These are phyloP conservation scores for Pachliopta kotzebuea DNA, from an alignment of 2,888 invertebrate species.

Conservation along the genomic window DNA sequence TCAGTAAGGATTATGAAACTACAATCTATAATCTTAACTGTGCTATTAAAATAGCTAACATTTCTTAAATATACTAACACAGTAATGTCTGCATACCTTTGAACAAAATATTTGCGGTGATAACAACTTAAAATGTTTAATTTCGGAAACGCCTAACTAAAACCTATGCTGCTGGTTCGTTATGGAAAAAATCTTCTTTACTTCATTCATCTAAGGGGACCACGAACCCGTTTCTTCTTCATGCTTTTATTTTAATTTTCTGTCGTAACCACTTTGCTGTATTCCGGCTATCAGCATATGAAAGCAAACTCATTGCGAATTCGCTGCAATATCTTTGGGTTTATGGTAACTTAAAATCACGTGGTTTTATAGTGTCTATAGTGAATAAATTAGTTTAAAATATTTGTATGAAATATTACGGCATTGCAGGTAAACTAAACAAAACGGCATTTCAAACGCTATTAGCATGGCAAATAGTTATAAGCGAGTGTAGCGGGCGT, in stretches of 20 bases:
- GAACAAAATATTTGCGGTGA: neutral
- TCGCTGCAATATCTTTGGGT: too few relatives aligned
- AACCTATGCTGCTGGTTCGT: neutral
- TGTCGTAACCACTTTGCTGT: too few relatives aligned
- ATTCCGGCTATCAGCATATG: too few relatives aligned
- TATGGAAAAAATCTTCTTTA: neutral
- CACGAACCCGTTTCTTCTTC: too few relatives aligned
- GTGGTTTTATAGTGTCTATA: too few relatives aligned
- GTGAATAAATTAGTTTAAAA: too few relatives aligned
- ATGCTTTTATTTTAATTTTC: too few relatives aligned
- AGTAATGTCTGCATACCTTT: neutral
- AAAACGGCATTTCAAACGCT: conserved; percentile 22
- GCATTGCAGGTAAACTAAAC: conserved; percentile 33
- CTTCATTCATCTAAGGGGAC: too few relatives aligned
- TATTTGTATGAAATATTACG: neutral
- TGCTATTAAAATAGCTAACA: neutral
- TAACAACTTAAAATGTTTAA: too few relatives aligned
- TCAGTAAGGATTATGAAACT: neutral
- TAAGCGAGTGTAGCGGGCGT: conserved; percentile 40
- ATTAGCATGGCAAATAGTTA: conserved; percentile 18
- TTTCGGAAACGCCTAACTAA: too few relatives aligned
- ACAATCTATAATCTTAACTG: neutral
- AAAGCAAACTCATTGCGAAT: too few relatives aligned
- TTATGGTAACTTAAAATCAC: too few relatives aligned
- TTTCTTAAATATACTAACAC: neutral